These are phyloP conservation scores for Discoglossus pictus DNA, from an alignment of 2,797 vertebrate genomes.

Conservation along the genomic window DNA sequence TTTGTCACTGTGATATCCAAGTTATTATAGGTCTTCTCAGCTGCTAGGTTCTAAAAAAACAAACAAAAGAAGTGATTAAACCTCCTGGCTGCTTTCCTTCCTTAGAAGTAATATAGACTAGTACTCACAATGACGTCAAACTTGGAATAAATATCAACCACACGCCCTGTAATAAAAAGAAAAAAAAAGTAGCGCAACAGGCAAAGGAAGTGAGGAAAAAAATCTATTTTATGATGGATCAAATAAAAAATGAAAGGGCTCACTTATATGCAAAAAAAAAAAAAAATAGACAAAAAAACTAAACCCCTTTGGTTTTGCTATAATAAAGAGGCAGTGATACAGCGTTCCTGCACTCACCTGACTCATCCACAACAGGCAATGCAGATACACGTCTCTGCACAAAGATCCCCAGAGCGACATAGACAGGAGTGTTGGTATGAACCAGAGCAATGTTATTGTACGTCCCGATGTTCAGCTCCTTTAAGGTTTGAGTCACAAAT, in stretches of 20 bases:
- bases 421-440: conserved; percentile 86
- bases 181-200: background rate
- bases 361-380: conserved; percentile 91
- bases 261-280: no score
- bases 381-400: conserved; percentile 95
- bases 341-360: conserved; percentile 69
- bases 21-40: conserved; percentile 98
- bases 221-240: no score
- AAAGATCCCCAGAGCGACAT: conserved; percentile 93
- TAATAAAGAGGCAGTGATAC: no score
- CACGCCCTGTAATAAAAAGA: conserved; percentile 74
- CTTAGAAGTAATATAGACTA: background rate
- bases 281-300: no score
- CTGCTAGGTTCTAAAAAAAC: conserved; percentile 85
- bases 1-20: conserved; percentile 95
- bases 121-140: conserved; percentile 97
- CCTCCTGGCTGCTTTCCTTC: background rate
- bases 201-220: conserved; percentile 42
- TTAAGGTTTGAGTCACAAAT: conserved; percentile 83
- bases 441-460: conserved; percentile 93
- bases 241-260: no score
- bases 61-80: background rate
- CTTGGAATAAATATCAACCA: conserved; percentile 98
- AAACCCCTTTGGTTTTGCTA: no score
- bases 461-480: conserved; percentile 89